Conservation (phyloP, 2,113 vertebrate genomes). For the Dasyornis broadbenti region DNA sequence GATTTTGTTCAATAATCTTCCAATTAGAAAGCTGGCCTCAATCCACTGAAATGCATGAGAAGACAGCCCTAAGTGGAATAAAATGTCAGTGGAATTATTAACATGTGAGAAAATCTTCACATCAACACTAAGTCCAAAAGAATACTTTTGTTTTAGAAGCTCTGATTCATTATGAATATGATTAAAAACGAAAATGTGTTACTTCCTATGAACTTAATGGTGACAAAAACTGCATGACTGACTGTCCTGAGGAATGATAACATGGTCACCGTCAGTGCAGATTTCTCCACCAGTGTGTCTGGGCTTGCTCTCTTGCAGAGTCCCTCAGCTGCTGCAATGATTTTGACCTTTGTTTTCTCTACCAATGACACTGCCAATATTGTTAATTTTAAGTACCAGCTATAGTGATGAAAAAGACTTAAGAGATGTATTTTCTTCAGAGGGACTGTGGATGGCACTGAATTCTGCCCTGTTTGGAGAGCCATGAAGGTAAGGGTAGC, state of each 20-base stretch:
- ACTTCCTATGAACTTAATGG: background rate
- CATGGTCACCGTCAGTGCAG: background rate
- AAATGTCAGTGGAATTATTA: background rate
- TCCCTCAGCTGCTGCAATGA: background rate
- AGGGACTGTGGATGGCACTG: background rate
- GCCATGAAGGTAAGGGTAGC: background rate
- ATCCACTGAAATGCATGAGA: background rate
- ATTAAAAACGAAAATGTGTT: background rate
- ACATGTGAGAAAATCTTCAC: background rate
- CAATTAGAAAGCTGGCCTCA: conserved; percentile 5
- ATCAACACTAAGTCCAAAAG: background rate
- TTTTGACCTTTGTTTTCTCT: background rate
- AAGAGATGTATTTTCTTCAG: background rate
- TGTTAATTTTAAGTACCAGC: background rate
- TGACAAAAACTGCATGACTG: background rate
- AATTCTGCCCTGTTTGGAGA: background rate
- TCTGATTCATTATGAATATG: background rate
- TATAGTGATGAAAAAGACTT: background rate
- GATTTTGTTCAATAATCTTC: background rate
- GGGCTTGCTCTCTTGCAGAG: rapidly evolving
- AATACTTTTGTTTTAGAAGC: background rate
- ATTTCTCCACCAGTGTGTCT: background rate
- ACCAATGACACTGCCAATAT: background rate
- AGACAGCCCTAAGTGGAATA: background rate
- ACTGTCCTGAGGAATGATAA: background rate